A percentile compares a stretch with the other conserved stretches of the same genome.
Conservation (phyloP, 2,113 vertebrate genomes). For the Oophaga pumilio region DNA sequence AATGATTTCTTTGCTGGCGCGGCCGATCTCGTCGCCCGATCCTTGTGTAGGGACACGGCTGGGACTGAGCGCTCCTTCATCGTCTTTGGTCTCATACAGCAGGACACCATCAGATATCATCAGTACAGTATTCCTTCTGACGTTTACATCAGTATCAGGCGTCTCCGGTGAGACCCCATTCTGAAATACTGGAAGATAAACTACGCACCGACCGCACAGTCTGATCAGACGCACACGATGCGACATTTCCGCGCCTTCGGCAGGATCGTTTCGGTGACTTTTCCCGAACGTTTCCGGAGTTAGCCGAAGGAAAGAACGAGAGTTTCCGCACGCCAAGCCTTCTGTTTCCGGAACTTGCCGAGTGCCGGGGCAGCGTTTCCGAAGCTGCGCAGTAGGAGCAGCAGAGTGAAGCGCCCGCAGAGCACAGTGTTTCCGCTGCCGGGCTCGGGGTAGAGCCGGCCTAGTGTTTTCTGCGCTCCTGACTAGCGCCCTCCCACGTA, state of each 20-base stretch:
- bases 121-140: no score
- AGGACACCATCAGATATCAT: no score
- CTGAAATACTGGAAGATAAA: no score
- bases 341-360: conserved; percentile 1
- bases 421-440: conserved; percentile 53
- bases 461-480: background rate
- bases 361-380: conserved; percentile 11
- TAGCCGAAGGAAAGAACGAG: background rate
- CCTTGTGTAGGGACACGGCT: no score
- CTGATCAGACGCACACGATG: background rate
- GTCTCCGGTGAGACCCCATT: no score
- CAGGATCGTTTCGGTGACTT: background rate
- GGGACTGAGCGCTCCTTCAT: no score
- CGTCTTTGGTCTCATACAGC: no score
- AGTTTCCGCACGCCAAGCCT: background rate
- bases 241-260: background rate
- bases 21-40: no score
- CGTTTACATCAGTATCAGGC: no score
- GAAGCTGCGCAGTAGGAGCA: conserved; percentile 40
- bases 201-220: background rate
- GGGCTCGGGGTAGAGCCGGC: conserved; percentile 38
- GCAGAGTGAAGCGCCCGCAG: conserved; percentile 27
- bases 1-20: no score
- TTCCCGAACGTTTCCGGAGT: background rate
- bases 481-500: background rate